Conservation (phyloP, 2,888 invertebrate species). For the Epiblema foenella region DNA sequence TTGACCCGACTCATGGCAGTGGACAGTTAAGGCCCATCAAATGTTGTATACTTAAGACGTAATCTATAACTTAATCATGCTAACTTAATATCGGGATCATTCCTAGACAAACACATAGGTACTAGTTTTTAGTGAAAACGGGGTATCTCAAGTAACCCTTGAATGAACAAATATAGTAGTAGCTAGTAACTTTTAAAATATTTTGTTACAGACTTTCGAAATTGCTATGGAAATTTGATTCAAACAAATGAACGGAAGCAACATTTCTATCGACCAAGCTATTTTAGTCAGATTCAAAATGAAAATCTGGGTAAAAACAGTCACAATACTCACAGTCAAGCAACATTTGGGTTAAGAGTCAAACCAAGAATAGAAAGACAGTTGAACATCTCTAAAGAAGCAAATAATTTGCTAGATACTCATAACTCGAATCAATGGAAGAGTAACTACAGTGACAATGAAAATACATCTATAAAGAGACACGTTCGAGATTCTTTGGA, state of each 20-base stretch:
- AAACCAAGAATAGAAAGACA: background rate
- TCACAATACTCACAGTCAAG: background rate
- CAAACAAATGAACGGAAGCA: background rate
- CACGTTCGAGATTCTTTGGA: background rate
- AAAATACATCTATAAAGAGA: background rate
- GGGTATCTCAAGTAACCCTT: too few relatives aligned
- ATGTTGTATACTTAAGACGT: too few relatives aligned
- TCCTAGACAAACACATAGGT: too few relatives aligned
- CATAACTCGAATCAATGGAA: background rate
- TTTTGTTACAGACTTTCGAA: conserved; percentile 4
- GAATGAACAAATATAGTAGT: too few relatives aligned
- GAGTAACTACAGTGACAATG: background rate
- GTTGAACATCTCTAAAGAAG: background rate
- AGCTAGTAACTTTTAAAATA: background rate
- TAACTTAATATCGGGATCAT: too few relatives aligned
- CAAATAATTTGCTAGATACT: background rate
- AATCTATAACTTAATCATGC: too few relatives aligned
- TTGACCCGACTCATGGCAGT: too few relatives aligned
- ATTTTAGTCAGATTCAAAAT: background rate
- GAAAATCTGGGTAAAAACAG: background rate
- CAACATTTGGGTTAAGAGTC: background rate
- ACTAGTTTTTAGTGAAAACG: too few relatives aligned
- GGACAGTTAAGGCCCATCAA: too few relatives aligned
- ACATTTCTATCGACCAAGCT: background rate
- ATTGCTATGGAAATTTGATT: conserved; percentile 6